Evolutionary conservation across 2,113 vertebrate species (phyloP), one percentile per base, ranked within the genome.

Genomic region (Chascanopsetta lugubris): DNA sequence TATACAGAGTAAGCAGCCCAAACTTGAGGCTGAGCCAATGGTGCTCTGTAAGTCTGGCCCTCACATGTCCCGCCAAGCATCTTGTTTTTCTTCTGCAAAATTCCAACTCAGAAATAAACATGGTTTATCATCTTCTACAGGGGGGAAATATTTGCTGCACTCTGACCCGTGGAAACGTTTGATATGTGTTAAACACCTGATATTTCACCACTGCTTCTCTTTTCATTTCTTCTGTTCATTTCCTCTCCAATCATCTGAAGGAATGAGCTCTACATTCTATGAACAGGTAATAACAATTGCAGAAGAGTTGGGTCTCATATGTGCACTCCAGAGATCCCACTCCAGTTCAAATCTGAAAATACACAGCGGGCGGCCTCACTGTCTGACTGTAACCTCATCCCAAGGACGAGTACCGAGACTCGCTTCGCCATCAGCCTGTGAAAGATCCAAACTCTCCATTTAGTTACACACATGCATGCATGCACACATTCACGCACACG

Each of bases 1-100:
- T 71, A 56, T 75, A 83, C 88, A 89, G 86, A 89, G 87, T 83
- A 86, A 90, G 82, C 80, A 87, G 80, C 58, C 59, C 53, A 73
- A 69, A 69, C 73, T 80, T 85, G 83, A 82, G 69, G 46, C 55
- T 3, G 53, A 60, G 85, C 84, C 69, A 84, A 17, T 22, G 34
- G 21, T 43, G 18, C 71, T 80, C 61, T 79, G 61, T 48, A 46
- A n/a, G 64, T 63, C 75, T 58, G 57, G 65, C 67, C 79, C 66
- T 64, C 3, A 2, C 20, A 34, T 26, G 45, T 56, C 51, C 49
- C 24, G 68, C 86, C 86, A 86, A 85, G 36, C 34, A 51, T 71
- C 75, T 77, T 72, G 58, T 77, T 89, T 80, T 84, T 76, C 18
- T 76, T 69, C 69, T 60, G 51, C 64, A 83, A 77, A 32, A 87